Percentiles rank a stretch among this genome's conserved stretches.
Evolutionary conservation across 2,113 vertebrate species (phyloP).

Genomic region (Junco hyemalis): DNA sequence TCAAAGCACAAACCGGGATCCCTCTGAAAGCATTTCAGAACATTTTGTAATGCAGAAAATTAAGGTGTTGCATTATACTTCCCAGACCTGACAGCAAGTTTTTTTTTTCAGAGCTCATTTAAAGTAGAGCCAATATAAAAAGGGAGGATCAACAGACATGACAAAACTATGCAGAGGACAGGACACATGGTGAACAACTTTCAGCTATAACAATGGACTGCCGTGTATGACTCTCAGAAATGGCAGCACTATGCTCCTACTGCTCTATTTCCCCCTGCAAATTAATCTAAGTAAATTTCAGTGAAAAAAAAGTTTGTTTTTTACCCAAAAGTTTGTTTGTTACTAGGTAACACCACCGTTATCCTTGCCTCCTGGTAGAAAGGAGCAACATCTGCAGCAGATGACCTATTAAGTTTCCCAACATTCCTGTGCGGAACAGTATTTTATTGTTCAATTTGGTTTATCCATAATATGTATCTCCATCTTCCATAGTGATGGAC

Average conservation of each 20-base stretch:
- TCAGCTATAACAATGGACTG: neutral
- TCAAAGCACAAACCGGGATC: neutral
- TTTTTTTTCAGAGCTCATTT: neutral
- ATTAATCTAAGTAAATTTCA: neutral
- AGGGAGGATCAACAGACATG: neutral
- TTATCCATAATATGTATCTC: neutral
- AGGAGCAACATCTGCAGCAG: neutral
- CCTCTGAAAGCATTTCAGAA: conserved; percentile 14
- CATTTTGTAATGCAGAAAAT: conserved; percentile 25
- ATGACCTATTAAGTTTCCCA: neutral
- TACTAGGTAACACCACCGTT: neutral
- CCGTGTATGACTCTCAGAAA: neutral
- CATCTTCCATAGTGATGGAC: neutral
- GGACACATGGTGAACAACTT: neutral
- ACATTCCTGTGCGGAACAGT: neutral
- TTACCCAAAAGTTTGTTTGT: neutral
- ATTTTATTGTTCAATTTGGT: neutral
- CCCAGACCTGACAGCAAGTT: neutral
- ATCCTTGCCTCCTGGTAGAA: neutral
- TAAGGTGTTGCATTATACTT: conserved; percentile 22
- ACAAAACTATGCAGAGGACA: neutral
- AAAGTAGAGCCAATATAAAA: neutral
- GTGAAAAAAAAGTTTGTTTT: neutral
- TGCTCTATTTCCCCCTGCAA: neutral
- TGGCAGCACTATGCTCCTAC: neutral